These are phyloP conservation scores for Tetrao urogallus DNA, from an alignment of 2,113 vertebrate genomes.

Conservation along the genomic window DNA sequence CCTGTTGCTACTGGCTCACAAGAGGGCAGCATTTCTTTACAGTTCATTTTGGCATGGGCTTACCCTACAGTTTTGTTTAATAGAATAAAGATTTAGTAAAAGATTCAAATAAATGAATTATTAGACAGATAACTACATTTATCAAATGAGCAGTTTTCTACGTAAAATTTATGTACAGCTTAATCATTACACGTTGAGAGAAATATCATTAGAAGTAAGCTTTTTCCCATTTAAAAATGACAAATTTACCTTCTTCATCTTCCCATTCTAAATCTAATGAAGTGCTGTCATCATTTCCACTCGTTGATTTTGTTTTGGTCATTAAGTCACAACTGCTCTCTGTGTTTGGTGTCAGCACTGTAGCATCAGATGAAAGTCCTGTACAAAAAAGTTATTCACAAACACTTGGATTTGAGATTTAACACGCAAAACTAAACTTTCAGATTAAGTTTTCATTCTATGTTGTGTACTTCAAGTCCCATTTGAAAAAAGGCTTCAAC, in stretches of 20 bases:
- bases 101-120: not conserved
- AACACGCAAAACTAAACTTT: not conserved
- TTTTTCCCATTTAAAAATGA: not conserved
- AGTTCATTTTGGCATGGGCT: not conserved
- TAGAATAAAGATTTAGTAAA: not conserved
- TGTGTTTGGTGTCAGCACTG: constrained; percentile 91
- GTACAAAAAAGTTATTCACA: not conserved
- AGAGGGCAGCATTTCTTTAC: constrained; percentile 41
- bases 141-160: not conserved
- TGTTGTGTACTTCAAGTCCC: not conserved
- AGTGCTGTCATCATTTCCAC: constrained; percentile 91
- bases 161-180: not conserved
- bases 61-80: not conserved
- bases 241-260: constrained; percentile 91
- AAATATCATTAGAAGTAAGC: not conserved
- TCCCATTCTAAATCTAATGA: constrained; percentile 98
- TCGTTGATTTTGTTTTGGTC: constrained; percentile 93
- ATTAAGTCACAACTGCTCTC: constrained; percentile 96
- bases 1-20: not conserved
- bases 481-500: not conserved
- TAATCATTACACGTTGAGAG: not conserved
- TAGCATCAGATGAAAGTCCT: constrained; percentile 93
- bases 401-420: not conserved
- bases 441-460: not conserved
- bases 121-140: not conserved